Evolutionary conservation across 2,888 invertebrate genomes (phyloP), one percentile per base, ranked within the genome.

Genomic region (Gymnocheta viridis): DNA sequence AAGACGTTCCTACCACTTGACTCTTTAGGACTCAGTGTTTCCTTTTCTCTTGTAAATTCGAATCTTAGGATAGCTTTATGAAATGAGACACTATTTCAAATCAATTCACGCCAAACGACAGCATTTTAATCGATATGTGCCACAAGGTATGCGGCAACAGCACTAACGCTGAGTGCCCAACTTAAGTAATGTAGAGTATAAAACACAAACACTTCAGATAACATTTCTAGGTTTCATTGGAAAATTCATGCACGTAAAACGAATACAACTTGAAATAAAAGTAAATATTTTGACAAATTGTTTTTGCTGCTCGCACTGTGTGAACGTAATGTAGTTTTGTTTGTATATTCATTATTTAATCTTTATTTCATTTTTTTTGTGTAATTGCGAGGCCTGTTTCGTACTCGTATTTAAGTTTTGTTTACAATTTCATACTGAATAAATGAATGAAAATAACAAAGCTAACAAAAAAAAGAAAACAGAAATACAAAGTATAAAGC

Each of bases 251-350:
- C 17, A 29, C n/a, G 29, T 29, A 29, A 56, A 35, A 60, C 35
- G 29, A 41, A 44, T 10, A 27, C 27, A 17, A 29, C n/a, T 19
- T 32, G 17, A 49, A 47, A n/a, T 44, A 27, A 54, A 64, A 17
- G 66, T 56, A 47, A 66, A 66, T 76, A 66, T 76, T 76, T 35
- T 67, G 32, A 77, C 14, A 56, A 76, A 54, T 54, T 32, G 2
- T 27, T 38, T 12, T 14, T 35, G 35, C 19, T 35, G 35, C 22
- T 49, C 22, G 19, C 64, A 24, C 22, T 66, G 47, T 47, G 12
- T 5, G 29, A 29, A 38, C 17, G 35, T 41, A 22, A 12, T 9
- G 5, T 22, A 56, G 22, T 47, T 56, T n/a, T 56, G n/a, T 32
- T 56, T 51, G 19, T 56, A 17, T 35, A 17, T 17, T 38, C 27